Base-by-base conservation (phyloP, 2,888 invertebrate species). In the Bembecia ichneumoniformis region DNA sequence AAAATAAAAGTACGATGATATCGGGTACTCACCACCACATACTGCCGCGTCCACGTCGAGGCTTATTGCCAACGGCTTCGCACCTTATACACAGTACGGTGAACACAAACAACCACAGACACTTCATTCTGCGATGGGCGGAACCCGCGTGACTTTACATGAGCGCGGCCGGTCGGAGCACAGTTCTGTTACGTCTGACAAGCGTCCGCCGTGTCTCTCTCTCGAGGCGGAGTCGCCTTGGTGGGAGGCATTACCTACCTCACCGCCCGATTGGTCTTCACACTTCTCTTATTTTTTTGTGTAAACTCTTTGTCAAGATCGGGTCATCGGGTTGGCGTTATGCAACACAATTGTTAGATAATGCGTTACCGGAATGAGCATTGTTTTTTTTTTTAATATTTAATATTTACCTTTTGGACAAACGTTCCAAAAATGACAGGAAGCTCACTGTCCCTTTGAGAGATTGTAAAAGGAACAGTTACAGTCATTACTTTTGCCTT, bases 11-110 rank as follows among this genome's bases (percentile, higher is more conserved):
- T 14, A 28, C 9, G 9, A 28, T 9, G 28, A 9, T 28, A 9
- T 7, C 7, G 28, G 9, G 28, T 61, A 89, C 95, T 89, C 87
- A 96, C 95, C 96, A 96, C 96, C 96, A 96, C 93, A 94, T 95
- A 66, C 95, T 94, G 76, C 96, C 95, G 71, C 94, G 91, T 69
- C 95, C 95, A 73, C 94, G 89, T 74, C 93, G 91, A 63, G 90
- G 89, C 71, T 92, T 92, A 71, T 89, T 91, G 62, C 75, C 80
- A 58, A 80, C 77, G 74, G 84, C 73, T 52, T 81, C 78, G 73
- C 82, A 79, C 72, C 84, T 66, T 74, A 78, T 81, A 77, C 84
- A 84, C 82, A 87, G 64, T 74, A 89, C 80, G 58, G 88, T 76
- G 68, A 89, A 77, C 79, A 84, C 86, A 71, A 83, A 79, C 69